These are phyloP conservation scores for Dicyrtoma fusca DNA, from an alignment of 2,888 invertebrate species.

Conservation along the genomic window DNA sequence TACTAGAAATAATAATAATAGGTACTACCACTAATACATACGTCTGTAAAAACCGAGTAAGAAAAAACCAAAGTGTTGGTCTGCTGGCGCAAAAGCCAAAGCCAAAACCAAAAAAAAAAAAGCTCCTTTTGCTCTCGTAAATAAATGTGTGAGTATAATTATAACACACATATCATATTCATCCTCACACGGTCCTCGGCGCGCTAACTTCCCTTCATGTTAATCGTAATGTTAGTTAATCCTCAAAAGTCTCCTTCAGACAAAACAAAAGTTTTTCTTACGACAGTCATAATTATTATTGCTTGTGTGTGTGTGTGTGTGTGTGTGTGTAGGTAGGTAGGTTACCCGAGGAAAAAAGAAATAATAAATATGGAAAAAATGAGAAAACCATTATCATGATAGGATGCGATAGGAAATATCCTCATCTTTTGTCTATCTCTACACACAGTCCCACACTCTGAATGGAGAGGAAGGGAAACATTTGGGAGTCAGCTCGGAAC, in stretches of 20 bases:
- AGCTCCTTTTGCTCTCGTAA: neutral
- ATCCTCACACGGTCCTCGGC: neutral
- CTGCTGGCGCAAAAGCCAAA: too few species aligned
- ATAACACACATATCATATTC: neutral
- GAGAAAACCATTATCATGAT: conserved; percentile 25
- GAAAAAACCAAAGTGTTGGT: neutral
- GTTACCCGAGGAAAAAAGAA: conserved; percentile 3
- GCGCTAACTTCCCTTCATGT: too few species aligned
- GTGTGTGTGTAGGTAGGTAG: too few species aligned
- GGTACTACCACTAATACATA: neutral
- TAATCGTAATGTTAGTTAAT: too few species aligned
- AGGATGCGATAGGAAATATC: conserved; percentile 21
- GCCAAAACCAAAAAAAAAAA: conserved; percentile 6
- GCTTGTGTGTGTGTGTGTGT: too few species aligned
- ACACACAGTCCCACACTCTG: conserved; percentile 1
- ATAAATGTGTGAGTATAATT: too few species aligned
- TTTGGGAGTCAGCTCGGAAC: too few species aligned
- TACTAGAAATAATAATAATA: neutral
- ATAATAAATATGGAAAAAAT: conserved; percentile 5
- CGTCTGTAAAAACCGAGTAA: neutral
- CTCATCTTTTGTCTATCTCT: conserved; percentile 20
- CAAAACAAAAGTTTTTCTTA: too few species aligned
- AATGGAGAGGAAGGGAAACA: neutral
- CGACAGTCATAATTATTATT: too few species aligned
- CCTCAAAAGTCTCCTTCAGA: too few species aligned